phyloP scores from a whole-genome alignment of 2,797 vertebrate species.

The Pagetopsis macropterus region DNA sequence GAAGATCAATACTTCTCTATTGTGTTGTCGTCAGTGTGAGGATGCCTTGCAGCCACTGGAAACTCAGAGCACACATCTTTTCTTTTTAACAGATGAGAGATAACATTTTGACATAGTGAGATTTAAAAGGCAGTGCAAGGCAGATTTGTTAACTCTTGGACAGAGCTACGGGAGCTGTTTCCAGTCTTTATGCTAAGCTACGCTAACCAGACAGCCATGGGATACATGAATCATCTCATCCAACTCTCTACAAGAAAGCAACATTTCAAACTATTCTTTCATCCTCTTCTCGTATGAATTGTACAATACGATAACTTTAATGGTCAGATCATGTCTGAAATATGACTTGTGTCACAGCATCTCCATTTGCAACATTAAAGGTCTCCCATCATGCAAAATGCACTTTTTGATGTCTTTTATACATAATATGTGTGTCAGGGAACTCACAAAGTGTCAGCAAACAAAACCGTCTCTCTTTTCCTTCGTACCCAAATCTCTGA shows the following conservation, averaged over 20 bases:
- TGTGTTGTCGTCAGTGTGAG: neutral
- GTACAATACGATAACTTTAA: neutral
- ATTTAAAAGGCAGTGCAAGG: neutral
- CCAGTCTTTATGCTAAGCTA: neutral
- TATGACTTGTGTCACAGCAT: too few relatives aligned
- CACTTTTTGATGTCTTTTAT: too few relatives aligned
- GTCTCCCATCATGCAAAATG: too few relatives aligned
- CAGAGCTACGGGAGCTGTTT: neutral
- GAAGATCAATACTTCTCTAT: neutral
- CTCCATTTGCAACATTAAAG: too few relatives aligned
- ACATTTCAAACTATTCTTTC: constrained; percentile 3
- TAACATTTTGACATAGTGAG: neutral
- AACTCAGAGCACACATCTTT: neutral
- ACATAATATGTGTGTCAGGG: too few relatives aligned
- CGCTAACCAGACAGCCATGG: neutral
- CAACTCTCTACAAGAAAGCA: neutral
- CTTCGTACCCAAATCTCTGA: too few relatives aligned
- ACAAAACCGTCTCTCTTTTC: too few relatives aligned
- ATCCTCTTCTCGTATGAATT: neutral
- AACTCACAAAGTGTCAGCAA: too few relatives aligned
- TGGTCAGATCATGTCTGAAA: too few relatives aligned
- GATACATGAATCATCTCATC: neutral
- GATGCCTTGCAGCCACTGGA: neutral
- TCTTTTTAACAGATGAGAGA: neutral
- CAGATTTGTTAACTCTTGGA: neutral